phyloP scores from a whole-genome alignment of 2,113 vertebrate species.

The Bos taurus region DNA sequence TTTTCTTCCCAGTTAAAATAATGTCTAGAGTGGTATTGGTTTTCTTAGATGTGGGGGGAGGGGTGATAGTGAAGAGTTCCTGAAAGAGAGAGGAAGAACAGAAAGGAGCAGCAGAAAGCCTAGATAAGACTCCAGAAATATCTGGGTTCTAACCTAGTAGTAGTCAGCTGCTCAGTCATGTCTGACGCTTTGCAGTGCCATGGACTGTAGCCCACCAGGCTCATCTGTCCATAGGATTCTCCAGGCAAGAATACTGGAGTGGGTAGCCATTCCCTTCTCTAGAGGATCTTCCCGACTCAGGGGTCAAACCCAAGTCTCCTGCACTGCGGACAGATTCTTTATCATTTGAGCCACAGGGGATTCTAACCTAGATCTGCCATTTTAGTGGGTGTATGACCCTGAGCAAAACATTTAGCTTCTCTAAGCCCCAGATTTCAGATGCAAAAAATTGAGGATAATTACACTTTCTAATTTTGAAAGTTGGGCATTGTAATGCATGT shows the following conservation, averaged over 20 bases:
- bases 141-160: background rate
- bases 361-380: conserved; percentile 30
- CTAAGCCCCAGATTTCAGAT: conserved; percentile 25
- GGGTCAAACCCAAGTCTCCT: background rate
- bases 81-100: background rate
- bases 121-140: background rate
- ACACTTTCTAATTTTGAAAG: background rate
- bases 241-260: background rate
- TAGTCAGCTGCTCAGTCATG: background rate
- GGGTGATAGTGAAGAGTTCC: background rate
- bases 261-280: background rate
- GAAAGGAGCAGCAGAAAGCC: background rate
- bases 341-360: background rate
- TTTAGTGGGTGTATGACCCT: background rate
- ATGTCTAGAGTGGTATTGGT: background rate
- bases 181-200: background rate
- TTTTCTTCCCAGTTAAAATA: background rate
- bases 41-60: background rate
- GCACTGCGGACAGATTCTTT: background rate
- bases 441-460: conserved; percentile 19
- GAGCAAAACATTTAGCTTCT: background rate
- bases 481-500: background rate
- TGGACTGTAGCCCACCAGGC: background rate
- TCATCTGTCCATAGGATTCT: background rate
- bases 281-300: background rate